Evolutionary conservation across 1,140 invertebrate species (phyloP), one percentile per base, ranked within the genome.

Genomic region (Elysia chlorotica): DNA sequence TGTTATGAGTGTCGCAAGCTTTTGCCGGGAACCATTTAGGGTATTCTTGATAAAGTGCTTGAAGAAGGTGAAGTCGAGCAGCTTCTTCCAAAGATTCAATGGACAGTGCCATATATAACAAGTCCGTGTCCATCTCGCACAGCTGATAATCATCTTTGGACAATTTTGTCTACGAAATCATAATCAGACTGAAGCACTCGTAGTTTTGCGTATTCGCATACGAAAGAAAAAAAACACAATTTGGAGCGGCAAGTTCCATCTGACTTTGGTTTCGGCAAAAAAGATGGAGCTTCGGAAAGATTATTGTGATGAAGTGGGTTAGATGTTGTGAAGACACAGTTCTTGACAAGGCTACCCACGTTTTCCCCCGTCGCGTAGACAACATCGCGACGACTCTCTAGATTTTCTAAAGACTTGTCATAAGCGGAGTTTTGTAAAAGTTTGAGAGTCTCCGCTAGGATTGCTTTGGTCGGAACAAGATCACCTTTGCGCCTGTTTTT

Each of bases 101-200:
- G 10, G 67, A 48, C 14, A 79, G 21, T 1, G 75, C 74, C 73
- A 80, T 77, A 35, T 80, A 77, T 4, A 78, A 74, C 19, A 63
- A 75, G 48, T 77, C 80, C 21, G 78, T 81, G 36, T 81, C 78
- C 77, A 79, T 79, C 35, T 79, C 65, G 31, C 75, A 79, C 35
- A 77, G 75, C 68, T 79, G 61, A 48, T 77, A 80, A 48, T 79
- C 68, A 25, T 41, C 10, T 31, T 73, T 36, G 19, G 69, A 67
- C 0, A 79, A 71, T 79, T 25, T 62, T 53, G 35, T 80, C 73
- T 54, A 80, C 54, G 33, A 79, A 77, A 48, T 82, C 77, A 48
- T 74, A 77, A 41, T 80, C 77, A 61, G 80, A 80, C 35, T 79
- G 25, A 0, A 80, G 54, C 74, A 81, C 77, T 1, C 54, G 31